These are phyloP conservation scores for Nymphalis urticae DNA, from an alignment of 2,888 invertebrate genomes.

Conservation along the genomic window DNA sequence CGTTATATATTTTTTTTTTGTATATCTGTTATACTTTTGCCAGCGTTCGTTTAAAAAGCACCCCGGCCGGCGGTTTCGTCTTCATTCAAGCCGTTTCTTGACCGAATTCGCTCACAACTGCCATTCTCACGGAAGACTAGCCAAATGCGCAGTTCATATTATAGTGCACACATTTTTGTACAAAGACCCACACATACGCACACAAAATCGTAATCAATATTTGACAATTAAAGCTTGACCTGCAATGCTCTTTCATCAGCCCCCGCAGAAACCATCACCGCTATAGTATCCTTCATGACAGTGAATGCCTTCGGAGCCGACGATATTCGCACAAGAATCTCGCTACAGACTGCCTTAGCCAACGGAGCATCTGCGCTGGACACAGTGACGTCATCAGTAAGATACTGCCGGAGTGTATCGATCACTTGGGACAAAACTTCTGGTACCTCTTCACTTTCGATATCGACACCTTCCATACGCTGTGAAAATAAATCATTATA, in stretches of 20 bases:
- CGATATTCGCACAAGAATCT: slow-evolving; percentile 66
- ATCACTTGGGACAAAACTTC: slow-evolving; percentile 65
- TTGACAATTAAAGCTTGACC: slow-evolving; percentile 45
- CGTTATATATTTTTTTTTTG: too few species aligned
- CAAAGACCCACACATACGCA: too few species aligned
- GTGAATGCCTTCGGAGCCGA: slow-evolving; percentile 59
- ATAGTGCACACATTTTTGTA: too few species aligned
- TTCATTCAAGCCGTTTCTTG: too few species aligned
- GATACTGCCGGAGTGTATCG: slow-evolving; percentile 66
- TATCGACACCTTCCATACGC: slow-evolving; percentile 69
- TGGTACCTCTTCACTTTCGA: slow-evolving; percentile 67
- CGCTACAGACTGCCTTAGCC: slow-evolving; percentile 61
- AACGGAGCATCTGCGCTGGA: slow-evolving; percentile 52
- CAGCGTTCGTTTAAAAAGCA: too few species aligned
- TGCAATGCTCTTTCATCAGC: slow-evolving; percentile 68
- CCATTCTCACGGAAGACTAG: too few species aligned
- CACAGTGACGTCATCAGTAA: slow-evolving; percentile 44
- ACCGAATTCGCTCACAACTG: too few species aligned
- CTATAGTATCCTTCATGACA: slow-evolving; percentile 85
- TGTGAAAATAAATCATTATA: slow-evolving; percentile 37
- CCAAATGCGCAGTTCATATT: too few species aligned
- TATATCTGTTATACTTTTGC: too few species aligned
- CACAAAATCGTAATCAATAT: too few species aligned
- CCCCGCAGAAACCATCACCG: slow-evolving; percentile 57
- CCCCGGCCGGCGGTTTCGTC: too few species aligned